phyloP scores from a whole-genome alignment of 30 jellyfish, hydroid and myxozoan genomes.

The Turritopsis rubra region DNA sequence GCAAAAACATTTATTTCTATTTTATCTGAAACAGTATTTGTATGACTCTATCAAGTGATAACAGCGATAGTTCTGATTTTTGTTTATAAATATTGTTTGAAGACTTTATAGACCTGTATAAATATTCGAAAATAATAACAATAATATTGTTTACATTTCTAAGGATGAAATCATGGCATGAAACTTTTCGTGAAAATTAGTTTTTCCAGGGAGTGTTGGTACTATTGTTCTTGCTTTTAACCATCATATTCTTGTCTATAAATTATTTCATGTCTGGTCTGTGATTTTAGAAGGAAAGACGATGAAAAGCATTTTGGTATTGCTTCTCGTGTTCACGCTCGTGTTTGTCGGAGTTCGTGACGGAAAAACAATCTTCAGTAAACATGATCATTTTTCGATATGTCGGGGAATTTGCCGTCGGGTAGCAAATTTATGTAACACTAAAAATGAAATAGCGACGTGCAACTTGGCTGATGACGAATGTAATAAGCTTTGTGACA shows the following conservation, averaged over 20 bases:
- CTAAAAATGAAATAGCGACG: neutral
- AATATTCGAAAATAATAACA: neutral
- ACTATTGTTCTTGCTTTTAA: too few relatives aligned
- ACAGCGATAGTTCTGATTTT: neutral
- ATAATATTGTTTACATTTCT: neutral
- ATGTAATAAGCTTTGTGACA: neutral
- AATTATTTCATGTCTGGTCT: neutral
- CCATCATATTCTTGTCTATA: too few relatives aligned
- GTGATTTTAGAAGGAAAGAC: neutral
- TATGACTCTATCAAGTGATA: too few relatives aligned
- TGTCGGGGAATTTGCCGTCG: neutral
- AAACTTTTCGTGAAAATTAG: neutral
- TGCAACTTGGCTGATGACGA: neutral
- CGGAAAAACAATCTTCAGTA: neutral
- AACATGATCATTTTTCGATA: neutral
- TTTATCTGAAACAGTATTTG: too few relatives aligned
- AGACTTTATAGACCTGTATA: neutral
- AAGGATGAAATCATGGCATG: neutral
- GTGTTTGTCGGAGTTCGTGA: neutral
- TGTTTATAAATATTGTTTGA: neutral
- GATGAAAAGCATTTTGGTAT: neutral
- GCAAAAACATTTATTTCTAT: too few relatives aligned
- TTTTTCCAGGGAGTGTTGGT: neutral
- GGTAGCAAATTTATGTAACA: neutral
- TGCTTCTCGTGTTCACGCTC: neutral